Evolutionary conservation across 2,888 invertebrate genomes (phyloP), one percentile per base, ranked within the genome.

Genomic region (Stenodera caucasica): DNA sequence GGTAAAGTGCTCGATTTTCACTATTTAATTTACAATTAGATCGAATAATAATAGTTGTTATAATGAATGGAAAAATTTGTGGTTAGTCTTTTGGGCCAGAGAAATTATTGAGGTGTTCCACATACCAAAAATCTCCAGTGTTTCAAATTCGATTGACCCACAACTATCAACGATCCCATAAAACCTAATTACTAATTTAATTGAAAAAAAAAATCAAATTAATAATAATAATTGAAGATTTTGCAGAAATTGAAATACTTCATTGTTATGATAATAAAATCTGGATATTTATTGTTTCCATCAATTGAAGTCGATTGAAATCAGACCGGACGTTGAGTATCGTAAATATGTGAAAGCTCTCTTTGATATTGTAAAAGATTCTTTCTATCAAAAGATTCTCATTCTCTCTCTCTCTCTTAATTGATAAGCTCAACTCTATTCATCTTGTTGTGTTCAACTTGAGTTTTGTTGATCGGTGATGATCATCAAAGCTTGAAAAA

Each of bases 281-380:
- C 26, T 26, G 7, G 26, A 5, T 26, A 7, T 26, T 26, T 26
- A 7, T 26, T 26, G 26, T 26, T 26, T n/a, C n/a, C n/a, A 37
- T 37, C 37, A 37, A 37, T 37, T 37, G 40, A 18, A 40, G 15
- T 18, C 18, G 40, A 14, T 18, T 21, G 53, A 60, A 60, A 57
- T 30, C 49, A 57, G 57, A 61, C 57, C 60, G 57, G 60, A 61
- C 57, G 52, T 53, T 15, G 30, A 53, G 11, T 23, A 23, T 52
- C 53, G 45, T 57, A 53, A 53, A 45, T 21, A 30, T 53, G 60
- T 60, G 60, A 60, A 60, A 60, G 60, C 60, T 53, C 55, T n/a
- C n/a, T 9, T 18, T 21, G 21, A 45, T 45, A 45, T 11, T 0
- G 2, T 4, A 18, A 12, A 21, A 21, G 45, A 45, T 45, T 40